These are phyloP conservation scores for Phylloscopus collybita DNA, from an alignment of 2,797 vertebrate genomes.

Conservation along the genomic window DNA sequence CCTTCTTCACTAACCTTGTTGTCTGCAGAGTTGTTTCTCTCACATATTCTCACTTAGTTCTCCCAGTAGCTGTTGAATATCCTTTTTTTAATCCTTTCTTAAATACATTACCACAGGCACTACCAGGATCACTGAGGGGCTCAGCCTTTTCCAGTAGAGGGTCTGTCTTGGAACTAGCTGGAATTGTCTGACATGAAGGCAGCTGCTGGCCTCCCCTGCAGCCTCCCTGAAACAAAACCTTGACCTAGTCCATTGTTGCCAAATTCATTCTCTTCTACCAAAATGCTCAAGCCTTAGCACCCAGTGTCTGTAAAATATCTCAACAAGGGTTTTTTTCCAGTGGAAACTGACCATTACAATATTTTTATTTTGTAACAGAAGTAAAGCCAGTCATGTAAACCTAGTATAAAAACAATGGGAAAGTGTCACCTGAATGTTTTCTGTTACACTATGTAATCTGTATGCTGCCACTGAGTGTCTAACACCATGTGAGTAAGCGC, in stretches of 20 bases:
- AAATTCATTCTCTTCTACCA: background rate
- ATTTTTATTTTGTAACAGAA: background rate
- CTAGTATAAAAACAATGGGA: background rate
- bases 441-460: background rate
- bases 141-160: background rate
- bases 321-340: background rate
- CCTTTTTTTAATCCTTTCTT: background rate
- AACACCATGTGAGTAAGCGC: background rate
- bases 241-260: background rate
- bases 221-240: background rate
- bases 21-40: background rate
- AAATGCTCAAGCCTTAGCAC: background rate
- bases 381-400: background rate
- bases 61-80: background rate
- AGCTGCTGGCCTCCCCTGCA: background rate
- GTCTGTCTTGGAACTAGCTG: background rate
- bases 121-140: accelerated
- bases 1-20: background rate
- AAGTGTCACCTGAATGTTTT: background rate
- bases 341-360: background rate
- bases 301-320: background rate
- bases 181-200: background rate
- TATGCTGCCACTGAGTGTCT: background rate
- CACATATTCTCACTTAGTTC: background rate
- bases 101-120: background rate